phyloP scores from a whole-genome alignment of 2,888 invertebrate genomes.

The Agonopterix alstromeriana region DNA sequence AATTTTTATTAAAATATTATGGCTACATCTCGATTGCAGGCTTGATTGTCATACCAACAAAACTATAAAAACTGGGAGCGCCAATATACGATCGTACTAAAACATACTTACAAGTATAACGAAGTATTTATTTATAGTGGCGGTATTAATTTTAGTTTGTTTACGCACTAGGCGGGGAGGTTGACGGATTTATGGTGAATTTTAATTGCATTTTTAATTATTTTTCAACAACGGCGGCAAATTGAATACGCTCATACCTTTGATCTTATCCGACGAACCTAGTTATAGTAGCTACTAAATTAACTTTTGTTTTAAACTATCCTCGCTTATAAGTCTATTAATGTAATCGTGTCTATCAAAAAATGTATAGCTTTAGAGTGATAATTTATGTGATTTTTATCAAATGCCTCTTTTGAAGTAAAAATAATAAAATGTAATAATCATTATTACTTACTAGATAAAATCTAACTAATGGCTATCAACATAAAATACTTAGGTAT shows the following conservation, averaged over 20 bases:
- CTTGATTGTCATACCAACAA: too few relatives aligned
- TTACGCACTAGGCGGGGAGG: constrained; percentile 55
- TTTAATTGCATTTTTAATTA: constrained; percentile 74
- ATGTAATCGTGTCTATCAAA: constrained; percentile 7
- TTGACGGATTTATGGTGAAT: constrained; percentile 65
- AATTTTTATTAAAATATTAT: too few relatives aligned
- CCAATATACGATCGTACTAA: constrained; percentile 27
- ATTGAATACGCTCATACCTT: constrained; percentile 46
- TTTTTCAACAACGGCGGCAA: constrained; percentile 64
- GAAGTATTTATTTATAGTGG: constrained; percentile 43
- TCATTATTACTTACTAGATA: too few relatives aligned
- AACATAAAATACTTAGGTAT: too few relatives aligned
- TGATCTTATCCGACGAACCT: constrained; percentile 47
- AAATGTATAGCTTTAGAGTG: background rate
- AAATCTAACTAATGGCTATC: too few relatives aligned
- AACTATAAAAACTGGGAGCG: background rate
- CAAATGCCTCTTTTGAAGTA: background rate
- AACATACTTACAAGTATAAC: constrained; percentile 35
- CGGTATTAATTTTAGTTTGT: constrained; percentile 44
- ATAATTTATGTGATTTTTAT: background rate
- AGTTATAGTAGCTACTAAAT: constrained; percentile 9
- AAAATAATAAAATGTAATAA: background rate
- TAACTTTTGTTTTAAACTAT: background rate
- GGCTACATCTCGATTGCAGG: too few relatives aligned
- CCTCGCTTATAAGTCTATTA: constrained; percentile 8